These are phyloP conservation scores for Bibio marci DNA, from an alignment of 2,888 invertebrate species.

Conservation along the genomic window DNA sequence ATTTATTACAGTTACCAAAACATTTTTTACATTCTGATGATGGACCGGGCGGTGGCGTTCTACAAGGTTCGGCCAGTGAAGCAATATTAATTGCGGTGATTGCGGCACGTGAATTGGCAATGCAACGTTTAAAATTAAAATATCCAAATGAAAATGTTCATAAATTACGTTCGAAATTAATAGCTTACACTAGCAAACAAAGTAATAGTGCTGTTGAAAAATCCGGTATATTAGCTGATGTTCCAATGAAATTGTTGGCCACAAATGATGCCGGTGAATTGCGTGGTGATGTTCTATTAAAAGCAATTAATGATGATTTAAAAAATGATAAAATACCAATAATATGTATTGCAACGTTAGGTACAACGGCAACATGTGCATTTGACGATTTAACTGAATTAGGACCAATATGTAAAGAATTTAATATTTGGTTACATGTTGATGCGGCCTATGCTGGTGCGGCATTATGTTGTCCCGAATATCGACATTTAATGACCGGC, in stretches of 20 bases:
- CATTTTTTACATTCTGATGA: slow-evolving; percentile 61
- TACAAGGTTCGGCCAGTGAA: slow-evolving; percentile 87
- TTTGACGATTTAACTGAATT: slow-evolving; percentile 77
- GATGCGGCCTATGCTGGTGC: slow-evolving; percentile 94
- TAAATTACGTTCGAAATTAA: slow-evolving; percentile 46
- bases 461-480: slow-evolving; percentile 85
- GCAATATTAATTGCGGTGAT: slow-evolving; percentile 67
- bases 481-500: slow-evolving; percentile 56
- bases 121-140: slow-evolving; percentile 33
- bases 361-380: slow-evolving; percentile 72
- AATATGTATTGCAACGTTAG: slow-evolving; percentile 67
- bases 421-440: slow-evolving; percentile 78
- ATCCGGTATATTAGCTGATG: slow-evolving; percentile 61
- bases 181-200: slow-evolving; percentile 74
- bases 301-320: slow-evolving; percentile 59
- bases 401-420: slow-evolving; percentile 59
- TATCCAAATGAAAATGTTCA: slow-evolving; percentile 44
- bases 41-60: slow-evolving; percentile 69
- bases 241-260: slow-evolving; percentile 55
- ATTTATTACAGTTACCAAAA: slow-evolving; percentile 63
- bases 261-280: slow-evolving; percentile 48
- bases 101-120: slow-evolving; percentile 56
- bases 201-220: slow-evolving; percentile 85
- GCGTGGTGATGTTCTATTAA: slow-evolving; percentile 44
- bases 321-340: slow-evolving; percentile 71